Percentiles rank a stretch among this genome's conserved stretches.
These are phyloP conservation scores for Papilio aristodemus DNA, from an alignment of 1,140 invertebrate species.

Conservation along the genomic window DNA sequence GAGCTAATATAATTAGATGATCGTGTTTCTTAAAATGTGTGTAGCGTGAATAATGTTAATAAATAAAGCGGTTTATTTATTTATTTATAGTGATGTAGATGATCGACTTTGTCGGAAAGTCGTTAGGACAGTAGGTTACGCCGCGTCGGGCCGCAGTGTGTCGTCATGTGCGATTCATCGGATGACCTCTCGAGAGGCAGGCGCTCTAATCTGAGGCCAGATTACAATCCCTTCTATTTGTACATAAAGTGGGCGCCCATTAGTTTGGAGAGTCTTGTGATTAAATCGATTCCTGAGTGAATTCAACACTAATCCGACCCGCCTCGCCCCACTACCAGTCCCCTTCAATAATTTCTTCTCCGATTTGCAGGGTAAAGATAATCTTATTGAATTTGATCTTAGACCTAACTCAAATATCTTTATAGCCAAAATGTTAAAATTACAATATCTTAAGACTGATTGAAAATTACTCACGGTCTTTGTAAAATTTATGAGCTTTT, in stretches of 20 bases:
- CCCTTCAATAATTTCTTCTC: conserved; percentile 33
- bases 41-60: no score
- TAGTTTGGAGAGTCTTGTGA: conserved; percentile 52
- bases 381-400: conserved; percentile 33
- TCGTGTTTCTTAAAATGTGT: no score
- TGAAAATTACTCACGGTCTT: conserved; percentile 16
- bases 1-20: no score
- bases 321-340: conserved; percentile 33
- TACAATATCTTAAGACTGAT: conserved; percentile 28
- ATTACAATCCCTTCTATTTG: conserved; percentile 54
- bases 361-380: conserved; percentile 33
- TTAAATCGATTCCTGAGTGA: conserved; percentile 48
- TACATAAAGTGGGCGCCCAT: conserved; percentile 56
- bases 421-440: conserved; percentile 26
- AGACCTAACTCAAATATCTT: conserved; percentile 32
- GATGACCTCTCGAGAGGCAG: conserved; percentile 47
- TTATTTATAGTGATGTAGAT: not conserved
- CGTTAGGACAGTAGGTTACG: not conserved
- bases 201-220: conserved; percentile 47
- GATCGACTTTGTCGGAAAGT: not conserved
- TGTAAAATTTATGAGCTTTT: not conserved
- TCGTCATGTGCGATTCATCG: conserved; percentile 12
- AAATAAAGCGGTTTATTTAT: no score
- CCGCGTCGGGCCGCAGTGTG: not conserved
- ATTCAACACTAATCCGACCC: conserved; percentile 41